phyloP scores from a whole-genome alignment of 2,113 vertebrate genomes.

The Gobius niger region DNA sequence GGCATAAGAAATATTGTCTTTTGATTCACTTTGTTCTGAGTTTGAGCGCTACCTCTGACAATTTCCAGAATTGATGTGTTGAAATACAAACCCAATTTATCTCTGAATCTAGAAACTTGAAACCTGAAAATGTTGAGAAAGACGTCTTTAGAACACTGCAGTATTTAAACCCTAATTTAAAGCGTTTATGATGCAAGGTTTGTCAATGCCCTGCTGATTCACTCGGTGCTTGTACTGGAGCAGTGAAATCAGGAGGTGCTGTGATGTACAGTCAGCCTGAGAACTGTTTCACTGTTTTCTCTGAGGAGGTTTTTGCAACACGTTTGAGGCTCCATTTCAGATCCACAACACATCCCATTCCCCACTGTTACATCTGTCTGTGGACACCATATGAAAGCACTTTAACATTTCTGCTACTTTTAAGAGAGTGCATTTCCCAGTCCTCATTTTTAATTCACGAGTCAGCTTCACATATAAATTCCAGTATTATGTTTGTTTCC shows the following conservation, averaged over 20 bases:
- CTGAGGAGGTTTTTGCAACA: neutral
- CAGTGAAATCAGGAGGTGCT: neutral
- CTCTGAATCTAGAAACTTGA: no score
- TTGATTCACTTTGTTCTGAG: no score
- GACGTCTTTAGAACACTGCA: neutral
- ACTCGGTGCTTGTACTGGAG: neutral
- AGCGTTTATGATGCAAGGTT: neutral
- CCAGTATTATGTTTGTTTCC: conserved; percentile 29
- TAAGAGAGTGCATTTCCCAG: neutral
- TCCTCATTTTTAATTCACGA: conserved; percentile 1
- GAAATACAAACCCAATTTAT: no score
- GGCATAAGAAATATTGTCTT: no score
- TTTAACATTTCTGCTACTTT: neutral
- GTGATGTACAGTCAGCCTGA: neutral
- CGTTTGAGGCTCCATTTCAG: neutral
- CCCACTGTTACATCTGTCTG: neutral
- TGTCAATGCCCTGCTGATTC: neutral
- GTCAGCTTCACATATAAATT: neutral
- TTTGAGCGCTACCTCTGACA: no score
- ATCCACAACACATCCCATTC: neutral
- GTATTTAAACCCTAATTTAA: neutral
- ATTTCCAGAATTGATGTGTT: no score
- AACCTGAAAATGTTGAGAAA: no score
- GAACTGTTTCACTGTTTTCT: neutral
- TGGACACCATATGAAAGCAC: neutral